A percentile compares a stretch with the other conserved stretches of the same genome.
Conservation (phyloP, 1,140 invertebrate species). For the Drosophila chauvacae region DNA sequence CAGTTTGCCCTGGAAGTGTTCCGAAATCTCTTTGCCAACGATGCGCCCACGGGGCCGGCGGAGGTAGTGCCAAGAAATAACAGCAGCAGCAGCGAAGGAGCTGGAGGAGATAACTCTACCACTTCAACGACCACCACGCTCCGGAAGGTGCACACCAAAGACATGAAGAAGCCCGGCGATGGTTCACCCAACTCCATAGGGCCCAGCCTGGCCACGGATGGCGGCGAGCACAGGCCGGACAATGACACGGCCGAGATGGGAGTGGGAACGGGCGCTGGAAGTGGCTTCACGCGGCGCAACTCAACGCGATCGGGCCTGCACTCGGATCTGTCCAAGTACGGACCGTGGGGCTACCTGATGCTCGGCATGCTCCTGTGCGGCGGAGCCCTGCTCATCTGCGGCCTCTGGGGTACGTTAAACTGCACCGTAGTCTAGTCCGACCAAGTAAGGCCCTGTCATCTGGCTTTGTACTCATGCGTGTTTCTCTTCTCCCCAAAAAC, state of each 20-base stretch:
- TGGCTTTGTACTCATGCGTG: conserved; percentile 62
- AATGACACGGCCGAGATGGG: conserved; percentile 54
- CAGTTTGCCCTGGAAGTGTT: conserved; percentile 81
- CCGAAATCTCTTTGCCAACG: conserved; percentile 75
- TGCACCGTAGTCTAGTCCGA: conserved; percentile 62
- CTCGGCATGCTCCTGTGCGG: conserved; percentile 88
- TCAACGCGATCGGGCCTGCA: conserved; percentile 72
- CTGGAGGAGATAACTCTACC: conserved; percentile 35
- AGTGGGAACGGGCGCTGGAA: conserved; percentile 36
- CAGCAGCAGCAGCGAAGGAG: conserved; percentile 15
- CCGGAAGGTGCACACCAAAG: conserved; percentile 75
- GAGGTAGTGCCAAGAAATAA: conserved; percentile 53
- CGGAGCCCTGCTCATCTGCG: conserved; percentile 87
- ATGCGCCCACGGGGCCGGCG: conserved; percentile 61
- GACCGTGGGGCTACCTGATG: conserved; percentile 88
- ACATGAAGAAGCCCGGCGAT: conserved; percentile 70
- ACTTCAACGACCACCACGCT: conserved; percentile 64
- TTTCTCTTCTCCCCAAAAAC: conserved; percentile 32
- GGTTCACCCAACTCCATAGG: conserved; percentile 69
- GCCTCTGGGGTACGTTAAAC: conserved; percentile 86
- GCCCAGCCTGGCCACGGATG: conserved; percentile 2
- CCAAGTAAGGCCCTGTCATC: conserved; percentile 70
- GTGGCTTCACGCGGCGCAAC: conserved; percentile 73
- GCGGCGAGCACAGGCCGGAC: conserved; percentile 34
- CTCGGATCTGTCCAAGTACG: conserved; percentile 86